phyloP scores from a whole-genome alignment of 2,888 invertebrate species.

The Tachystola acroxantha region DNA sequence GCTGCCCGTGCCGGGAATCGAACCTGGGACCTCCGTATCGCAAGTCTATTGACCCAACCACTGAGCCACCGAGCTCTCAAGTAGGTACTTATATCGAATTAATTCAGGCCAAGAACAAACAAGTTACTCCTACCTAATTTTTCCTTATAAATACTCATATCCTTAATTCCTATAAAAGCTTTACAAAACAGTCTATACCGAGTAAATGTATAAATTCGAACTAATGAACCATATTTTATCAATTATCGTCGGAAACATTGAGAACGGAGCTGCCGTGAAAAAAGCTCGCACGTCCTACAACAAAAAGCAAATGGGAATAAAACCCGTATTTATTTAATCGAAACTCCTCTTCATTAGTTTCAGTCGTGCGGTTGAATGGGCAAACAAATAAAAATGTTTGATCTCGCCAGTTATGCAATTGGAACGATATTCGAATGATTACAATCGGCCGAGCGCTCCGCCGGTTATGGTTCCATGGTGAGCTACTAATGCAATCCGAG shows the following conservation, averaged over 20 bases:
- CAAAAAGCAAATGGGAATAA: constrained; percentile 50
- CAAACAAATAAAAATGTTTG: constrained; percentile 75
- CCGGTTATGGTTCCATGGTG: constrained; percentile 27
- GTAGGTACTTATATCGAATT: too few species aligned
- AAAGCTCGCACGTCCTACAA: constrained; percentile 40
- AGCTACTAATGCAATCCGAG: constrained; percentile 4
- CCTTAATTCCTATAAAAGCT: too few species aligned
- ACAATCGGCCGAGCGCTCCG: constrained; percentile 42
- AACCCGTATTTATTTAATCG: constrained; percentile 69
- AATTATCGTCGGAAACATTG: constrained; percentile 44
- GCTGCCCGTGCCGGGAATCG: too few species aligned
- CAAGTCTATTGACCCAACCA: too few species aligned
- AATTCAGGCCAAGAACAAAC: too few species aligned
- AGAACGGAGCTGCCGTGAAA: constrained; percentile 34
- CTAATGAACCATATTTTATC: constrained; percentile 53
- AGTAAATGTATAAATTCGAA: constrained; percentile 28
- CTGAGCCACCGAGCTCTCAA: too few species aligned
- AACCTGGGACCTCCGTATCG: too few species aligned
- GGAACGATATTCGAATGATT: constrained; percentile 62
- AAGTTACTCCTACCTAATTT: too few species aligned
- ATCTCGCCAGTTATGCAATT: constrained; percentile 63
- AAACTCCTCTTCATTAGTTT: constrained; percentile 73
- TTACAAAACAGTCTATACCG: too few species aligned
- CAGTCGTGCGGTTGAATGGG: constrained; percentile 64
- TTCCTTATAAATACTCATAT: too few species aligned